These are phyloP conservation scores for Chrysotoxum bicinctum DNA, from an alignment of 2,888 invertebrate genomes.

Conservation along the genomic window DNA sequence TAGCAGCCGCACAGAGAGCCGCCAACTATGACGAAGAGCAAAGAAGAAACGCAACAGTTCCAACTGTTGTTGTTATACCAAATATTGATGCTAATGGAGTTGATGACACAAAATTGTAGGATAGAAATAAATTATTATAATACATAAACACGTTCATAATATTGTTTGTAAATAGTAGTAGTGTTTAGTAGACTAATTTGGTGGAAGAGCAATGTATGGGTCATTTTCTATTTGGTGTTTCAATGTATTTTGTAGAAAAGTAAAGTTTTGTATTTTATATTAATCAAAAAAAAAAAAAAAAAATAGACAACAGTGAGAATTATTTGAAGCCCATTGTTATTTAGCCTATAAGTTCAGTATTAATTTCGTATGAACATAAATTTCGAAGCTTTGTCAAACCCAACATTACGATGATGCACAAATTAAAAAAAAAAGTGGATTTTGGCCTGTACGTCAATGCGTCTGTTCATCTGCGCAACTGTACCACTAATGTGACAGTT, in stretches of 20 bases:
- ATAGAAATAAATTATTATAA: neutral
- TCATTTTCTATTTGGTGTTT: constrained; percentile 37
- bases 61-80: constrained; percentile 80
- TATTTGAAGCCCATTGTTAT: too few species aligned
- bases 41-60: constrained; percentile 74
- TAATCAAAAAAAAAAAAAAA: too few species aligned
- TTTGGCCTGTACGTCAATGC: too few species aligned
- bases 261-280: neutral
- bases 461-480: too few species aligned
- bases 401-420: too few species aligned
- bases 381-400: too few species aligned
- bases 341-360: too few species aligned
- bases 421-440: too few species aligned
- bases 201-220: constrained; percentile 19
- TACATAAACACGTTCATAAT: neutral
- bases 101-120: constrained; percentile 81
- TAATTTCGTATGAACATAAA: too few species aligned
- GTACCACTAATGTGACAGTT: too few species aligned
- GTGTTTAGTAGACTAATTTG: constrained; percentile 24
- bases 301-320: too few species aligned
- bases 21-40: constrained; percentile 75
- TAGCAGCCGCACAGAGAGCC: constrained; percentile 69
- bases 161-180: constrained; percentile 16
- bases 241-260: constrained; percentile 32
- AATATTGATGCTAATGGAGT: constrained; percentile 77